Evolutionary conservation across 2,888 invertebrate species (phyloP).

Genomic region (Athripsodes cinereus): DNA sequence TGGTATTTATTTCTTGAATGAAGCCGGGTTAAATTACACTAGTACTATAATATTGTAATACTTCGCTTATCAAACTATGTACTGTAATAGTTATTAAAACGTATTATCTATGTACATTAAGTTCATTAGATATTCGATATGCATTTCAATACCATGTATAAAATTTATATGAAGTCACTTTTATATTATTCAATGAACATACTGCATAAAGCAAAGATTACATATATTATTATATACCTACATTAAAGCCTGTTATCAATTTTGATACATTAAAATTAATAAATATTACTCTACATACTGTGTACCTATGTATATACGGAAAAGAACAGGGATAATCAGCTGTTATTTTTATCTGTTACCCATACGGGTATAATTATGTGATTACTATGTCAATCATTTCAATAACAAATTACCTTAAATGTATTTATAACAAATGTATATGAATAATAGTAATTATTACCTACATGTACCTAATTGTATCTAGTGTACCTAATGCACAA

Average conservation of each 20-base stretch:
- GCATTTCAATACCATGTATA: conserved; percentile 8
- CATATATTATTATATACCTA: too few species aligned
- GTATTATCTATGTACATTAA: conserved; percentile 10
- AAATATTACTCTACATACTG: conserved; percentile 13
- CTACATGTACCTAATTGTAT: not conserved
- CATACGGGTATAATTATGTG: not conserved
- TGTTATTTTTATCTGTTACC: too few species aligned
- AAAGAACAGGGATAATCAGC: too few species aligned
- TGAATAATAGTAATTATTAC: not conserved
- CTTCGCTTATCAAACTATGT: too few species aligned
- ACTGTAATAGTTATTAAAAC: too few species aligned
- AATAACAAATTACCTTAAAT: not conserved
- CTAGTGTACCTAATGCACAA: not conserved
- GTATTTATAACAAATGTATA: not conserved
- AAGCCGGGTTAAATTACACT: too few species aligned
- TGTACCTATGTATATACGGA: not conserved
- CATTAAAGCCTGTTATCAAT: too few species aligned
- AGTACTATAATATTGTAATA: too few species aligned
- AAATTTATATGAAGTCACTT: conserved; percentile 3
- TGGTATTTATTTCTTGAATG: too few species aligned
- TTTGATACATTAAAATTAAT: too few species aligned
- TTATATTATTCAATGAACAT: too few species aligned
- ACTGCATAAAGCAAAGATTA: too few species aligned
- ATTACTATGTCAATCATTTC: not conserved
- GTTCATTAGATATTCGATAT: conserved; percentile 10